phyloP scores from a whole-genome alignment of 2,113 vertebrate species.

The Dromaius novaehollandiae region DNA sequence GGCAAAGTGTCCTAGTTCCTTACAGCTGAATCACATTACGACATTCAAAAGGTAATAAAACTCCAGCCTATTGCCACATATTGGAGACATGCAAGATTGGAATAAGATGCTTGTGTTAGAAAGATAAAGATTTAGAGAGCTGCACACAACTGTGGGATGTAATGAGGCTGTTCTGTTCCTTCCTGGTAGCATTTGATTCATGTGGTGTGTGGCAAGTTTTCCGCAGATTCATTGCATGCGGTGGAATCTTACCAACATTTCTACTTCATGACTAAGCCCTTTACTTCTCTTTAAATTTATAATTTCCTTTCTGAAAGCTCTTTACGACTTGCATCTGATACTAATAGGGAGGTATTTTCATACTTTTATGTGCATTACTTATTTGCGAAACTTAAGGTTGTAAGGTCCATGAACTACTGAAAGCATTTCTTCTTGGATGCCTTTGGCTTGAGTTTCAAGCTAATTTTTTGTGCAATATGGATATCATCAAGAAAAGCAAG shows the following conservation, averaged over 20 bases:
- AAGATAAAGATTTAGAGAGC: not conserved
- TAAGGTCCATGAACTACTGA: not conserved
- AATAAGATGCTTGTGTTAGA: not conserved
- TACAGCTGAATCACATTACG: not conserved
- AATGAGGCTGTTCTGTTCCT: not conserved
- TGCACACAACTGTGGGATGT: not conserved
- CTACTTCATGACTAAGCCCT: not conserved
- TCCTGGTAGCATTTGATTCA: not conserved
- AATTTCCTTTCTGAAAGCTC: not conserved
- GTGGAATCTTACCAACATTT: not conserved
- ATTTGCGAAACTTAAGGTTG: not conserved
- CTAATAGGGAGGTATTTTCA: not conserved
- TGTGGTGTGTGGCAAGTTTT: not conserved
- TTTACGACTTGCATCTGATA: not conserved
- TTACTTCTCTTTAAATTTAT: not conserved
- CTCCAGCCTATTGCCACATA: fast-evolving
- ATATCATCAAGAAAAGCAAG: not conserved
- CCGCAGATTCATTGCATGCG: not conserved
- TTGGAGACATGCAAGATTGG: not conserved
- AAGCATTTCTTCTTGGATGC: not conserved
- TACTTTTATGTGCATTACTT: not conserved
- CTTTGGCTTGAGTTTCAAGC: not conserved
- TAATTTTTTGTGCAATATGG: not conserved
- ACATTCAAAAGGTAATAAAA: not conserved
- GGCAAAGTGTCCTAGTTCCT: not conserved